Evolutionary conservation across 2,113 vertebrate species (phyloP).

Genomic region (pig (Sus scrofa)): T2T-Sscrofa CM000821.6:60284501-60285000

Average conservation of each 20-base stretch:
- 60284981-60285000: slow-evolving; percentile 68
- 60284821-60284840: neutral
- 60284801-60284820: neutral
- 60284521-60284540: neutral
- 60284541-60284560: neutral
- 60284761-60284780: neutral
- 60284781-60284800: neutral
- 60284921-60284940: slow-evolving; percentile 75
- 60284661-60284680: neutral
- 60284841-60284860: slow-evolving; percentile 34
- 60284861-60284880: slow-evolving; percentile 70
- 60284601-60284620: neutral
- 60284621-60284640: slow-evolving; percentile 43
- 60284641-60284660: neutral
- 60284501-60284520: neutral
- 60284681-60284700: neutral
- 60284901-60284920: slow-evolving; percentile 61
- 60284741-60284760: neutral
- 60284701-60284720: neutral
- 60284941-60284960: slow-evolving; percentile 76
- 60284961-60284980: slow-evolving; percentile 40
- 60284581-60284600: neutral
- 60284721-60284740: neutral
- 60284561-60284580: slow-evolving; percentile 19
- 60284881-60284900: slow-evolving; percentile 69